phyloP scores from a whole-genome alignment of 2,113 vertebrate species.

The Lepus americanus region DNA sequence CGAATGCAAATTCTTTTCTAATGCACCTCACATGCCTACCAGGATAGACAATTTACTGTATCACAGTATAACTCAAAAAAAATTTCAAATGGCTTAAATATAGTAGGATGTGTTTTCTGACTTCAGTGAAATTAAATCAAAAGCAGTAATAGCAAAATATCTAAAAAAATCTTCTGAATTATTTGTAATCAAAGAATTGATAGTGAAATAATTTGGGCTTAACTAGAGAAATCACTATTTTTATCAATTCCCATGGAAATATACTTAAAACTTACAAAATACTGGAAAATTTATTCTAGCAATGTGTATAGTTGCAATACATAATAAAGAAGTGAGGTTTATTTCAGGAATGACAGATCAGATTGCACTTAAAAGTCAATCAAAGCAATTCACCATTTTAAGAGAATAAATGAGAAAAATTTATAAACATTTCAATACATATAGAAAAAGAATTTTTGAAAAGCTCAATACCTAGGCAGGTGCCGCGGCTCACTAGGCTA shows the following conservation, averaged over 20 bases:
- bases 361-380: neutral
- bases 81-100: neutral
- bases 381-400: neutral
- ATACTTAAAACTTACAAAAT: neutral
- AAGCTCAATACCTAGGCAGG: neutral
- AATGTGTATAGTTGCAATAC: neutral
- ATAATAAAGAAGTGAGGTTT: neutral
- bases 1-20: neutral
- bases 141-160: neutral
- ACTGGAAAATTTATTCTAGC: neutral
- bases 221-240: neutral
- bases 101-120: neutral
- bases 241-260: neutral
- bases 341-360: neutral
- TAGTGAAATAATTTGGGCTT: neutral
- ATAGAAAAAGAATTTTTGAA: neutral
- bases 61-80: neutral
- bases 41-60: neutral
- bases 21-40: neutral
- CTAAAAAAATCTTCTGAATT: neutral
- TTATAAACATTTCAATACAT: neutral
- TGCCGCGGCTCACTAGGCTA: too few relatives aligned
- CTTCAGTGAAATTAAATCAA: slow-evolving; percentile 3
- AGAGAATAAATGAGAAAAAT: neutral
- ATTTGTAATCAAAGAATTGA: neutral